Conservation (phyloP, 2,888 invertebrate species). For the Brachyopa scutellaris region DNA sequence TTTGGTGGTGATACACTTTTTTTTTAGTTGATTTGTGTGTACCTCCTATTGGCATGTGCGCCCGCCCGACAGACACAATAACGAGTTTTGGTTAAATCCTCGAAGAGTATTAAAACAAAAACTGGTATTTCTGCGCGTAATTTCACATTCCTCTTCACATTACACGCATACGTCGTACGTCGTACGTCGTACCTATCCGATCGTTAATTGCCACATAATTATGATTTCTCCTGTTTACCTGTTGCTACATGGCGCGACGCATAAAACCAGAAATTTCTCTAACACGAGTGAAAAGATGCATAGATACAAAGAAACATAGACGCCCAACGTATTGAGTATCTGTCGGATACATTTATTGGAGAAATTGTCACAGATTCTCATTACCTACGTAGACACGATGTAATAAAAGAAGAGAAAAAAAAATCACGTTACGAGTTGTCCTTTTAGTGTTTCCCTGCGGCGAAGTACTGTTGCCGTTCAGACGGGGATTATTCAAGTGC, state of each 20-base stretch:
- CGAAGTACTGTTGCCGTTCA: too few species aligned
- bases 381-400: constrained; percentile 5
- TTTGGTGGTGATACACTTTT: constrained; percentile 12
- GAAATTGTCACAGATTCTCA: constrained; percentile 43
- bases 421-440: too few species aligned
- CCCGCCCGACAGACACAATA: constrained; percentile 13
- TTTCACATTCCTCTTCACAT: constrained; percentile 45
- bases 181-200: too few species aligned
- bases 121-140: background rate
- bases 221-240: constrained; percentile 45
- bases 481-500: too few species aligned
- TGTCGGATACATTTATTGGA: constrained; percentile 50
- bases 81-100: constrained; percentile 57
- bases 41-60: constrained; percentile 16
- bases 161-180: too few species aligned
- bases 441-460: background rate
- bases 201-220: constrained; percentile 54
- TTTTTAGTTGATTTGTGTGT: too few species aligned
- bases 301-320: too few species aligned
- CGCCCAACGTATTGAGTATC: constrained; percentile 17
- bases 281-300: constrained; percentile 25
- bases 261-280: constrained; percentile 8
- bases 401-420: background rate
- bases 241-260: background rate
- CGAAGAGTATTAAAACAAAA: constrained; percentile 7